phyloP scores from a whole-genome alignment of 2,797 vertebrate genomes.

The Peromyscus eremicus region DNA sequence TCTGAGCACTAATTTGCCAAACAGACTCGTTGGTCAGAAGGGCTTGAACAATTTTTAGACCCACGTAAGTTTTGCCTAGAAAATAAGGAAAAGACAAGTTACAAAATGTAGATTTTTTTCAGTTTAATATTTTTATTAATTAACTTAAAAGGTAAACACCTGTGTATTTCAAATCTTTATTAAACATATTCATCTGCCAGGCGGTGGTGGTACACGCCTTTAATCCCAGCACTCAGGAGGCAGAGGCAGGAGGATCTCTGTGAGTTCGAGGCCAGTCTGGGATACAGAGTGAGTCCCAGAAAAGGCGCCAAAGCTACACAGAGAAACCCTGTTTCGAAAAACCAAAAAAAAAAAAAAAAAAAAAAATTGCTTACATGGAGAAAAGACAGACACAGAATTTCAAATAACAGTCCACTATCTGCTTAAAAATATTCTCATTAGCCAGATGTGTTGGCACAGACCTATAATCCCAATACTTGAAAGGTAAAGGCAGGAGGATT shows the following conservation, averaged over 20 bases:
- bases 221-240: too few relatives aligned
- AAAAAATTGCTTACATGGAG: slow-evolving; percentile 29
- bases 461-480: not conserved
- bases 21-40: slow-evolving; percentile 90
- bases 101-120: slow-evolving; percentile 47
- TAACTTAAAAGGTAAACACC: slow-evolving; percentile 73
- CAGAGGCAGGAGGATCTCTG: too few relatives aligned
- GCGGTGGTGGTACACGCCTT: too few relatives aligned
- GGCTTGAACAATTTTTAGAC: slow-evolving; percentile 95
- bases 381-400: slow-evolving; percentile 49
- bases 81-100: slow-evolving; percentile 76
- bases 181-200: slow-evolving; percentile 38
- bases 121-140: slow-evolving; percentile 80
- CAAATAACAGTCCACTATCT: slow-evolving; percentile 56
- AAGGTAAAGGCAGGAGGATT: not conserved
- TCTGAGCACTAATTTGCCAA: slow-evolving; percentile 83
- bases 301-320: too few relatives aligned
- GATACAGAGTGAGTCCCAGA: too few relatives aligned
- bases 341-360: too few relatives aligned
- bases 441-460: not conserved
- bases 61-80: slow-evolving; percentile 96
- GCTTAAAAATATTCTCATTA: slow-evolving; percentile 49
- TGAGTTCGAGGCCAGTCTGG: too few relatives aligned
- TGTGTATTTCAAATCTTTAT: slow-evolving; percentile 66
- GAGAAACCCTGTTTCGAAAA: too few relatives aligned